Evolutionary conservation across 2,113 vertebrate genomes (phyloP), one percentile per base, ranked within the genome.

Genomic region (Micronycteris hirsuta): DNA sequence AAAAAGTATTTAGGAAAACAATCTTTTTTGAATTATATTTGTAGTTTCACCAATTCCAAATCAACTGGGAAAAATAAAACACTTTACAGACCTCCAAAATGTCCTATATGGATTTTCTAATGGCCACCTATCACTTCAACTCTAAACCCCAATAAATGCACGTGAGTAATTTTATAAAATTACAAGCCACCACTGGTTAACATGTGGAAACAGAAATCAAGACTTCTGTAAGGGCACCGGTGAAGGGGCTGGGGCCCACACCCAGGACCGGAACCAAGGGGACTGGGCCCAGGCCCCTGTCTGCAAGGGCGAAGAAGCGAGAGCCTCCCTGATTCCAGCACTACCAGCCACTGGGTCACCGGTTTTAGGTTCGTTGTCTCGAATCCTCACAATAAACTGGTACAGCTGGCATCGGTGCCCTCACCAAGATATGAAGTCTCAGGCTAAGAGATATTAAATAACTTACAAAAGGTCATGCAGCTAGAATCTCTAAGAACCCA

Each of bases 41-140:
- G 89, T 82, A 86, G n/a, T 95, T 91, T 84, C 19, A 52, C 56
- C 43, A 97, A 84, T 67, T 96, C 38, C 26, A 96, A 94, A 76
- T 11, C 49, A 87, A 96, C 17, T 47, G 45, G 58, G 33, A 61
- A 70, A 92, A 92, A 47, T 15, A 33, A 71, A 77, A 96, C 2
- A 82, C 15, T 89, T 68, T 84, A 91, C 3, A 80, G 41, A 94
- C 63, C 24, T 89, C 22, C 15, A 93, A 94, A 93, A 93, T 56
- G 33, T 9, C 45, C 31, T 52, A 52, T 33, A 31, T 91, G 16
- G 28, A 71, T 86, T 91, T 94, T 65, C 56, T 77, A 89, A 65
- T 19, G 11, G 65, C 54, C 31, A 87, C 22, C 36, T 96, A 80
- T 84, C 41, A 93, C 61, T 58, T 36, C 56, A 63, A n/a, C 56